Percentiles rank a stretch among this genome's conserved stretches.
phyloP scores from a whole-genome alignment of 2,113 vertebrate genomes.

The Procapra przewalskii region DNA sequence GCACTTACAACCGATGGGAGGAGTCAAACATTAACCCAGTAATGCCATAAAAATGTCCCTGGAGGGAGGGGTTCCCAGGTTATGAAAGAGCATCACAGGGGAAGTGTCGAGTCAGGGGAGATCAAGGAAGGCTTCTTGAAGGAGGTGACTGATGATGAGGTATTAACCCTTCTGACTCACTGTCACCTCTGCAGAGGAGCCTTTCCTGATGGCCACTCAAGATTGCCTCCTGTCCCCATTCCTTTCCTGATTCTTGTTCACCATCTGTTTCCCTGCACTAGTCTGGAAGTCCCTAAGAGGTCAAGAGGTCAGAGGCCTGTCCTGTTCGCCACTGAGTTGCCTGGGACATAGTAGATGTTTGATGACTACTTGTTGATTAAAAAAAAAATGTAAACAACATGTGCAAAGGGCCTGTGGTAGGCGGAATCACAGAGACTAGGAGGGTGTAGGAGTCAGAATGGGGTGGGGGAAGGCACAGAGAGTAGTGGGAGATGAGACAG shows the following conservation, averaged over 20 bases:
- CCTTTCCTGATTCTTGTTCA: not conserved
- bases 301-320: not conserved
- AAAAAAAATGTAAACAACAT: not conserved
- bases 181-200: not conserved
- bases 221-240: not conserved
- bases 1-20: not conserved
- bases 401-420: not conserved
- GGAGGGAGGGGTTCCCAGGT: not conserved
- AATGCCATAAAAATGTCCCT: not conserved
- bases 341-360: not conserved
- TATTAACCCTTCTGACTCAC: not conserved
- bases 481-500: not conserved
- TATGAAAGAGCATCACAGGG: not conserved
- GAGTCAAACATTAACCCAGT: not conserved
- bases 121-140: slow-evolving; percentile 19
- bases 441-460: not conserved
- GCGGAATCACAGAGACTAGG: not conserved
- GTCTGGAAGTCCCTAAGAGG: not conserved
- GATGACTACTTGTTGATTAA: not conserved
- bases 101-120: not conserved
- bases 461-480: not conserved
- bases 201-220: not conserved
- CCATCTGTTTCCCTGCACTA: not conserved
- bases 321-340: not conserved
- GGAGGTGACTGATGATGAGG: not conserved